phyloP scores from a whole-genome alignment of 2,888 invertebrate genomes.

The Drosophila flavopinicola region DNA sequence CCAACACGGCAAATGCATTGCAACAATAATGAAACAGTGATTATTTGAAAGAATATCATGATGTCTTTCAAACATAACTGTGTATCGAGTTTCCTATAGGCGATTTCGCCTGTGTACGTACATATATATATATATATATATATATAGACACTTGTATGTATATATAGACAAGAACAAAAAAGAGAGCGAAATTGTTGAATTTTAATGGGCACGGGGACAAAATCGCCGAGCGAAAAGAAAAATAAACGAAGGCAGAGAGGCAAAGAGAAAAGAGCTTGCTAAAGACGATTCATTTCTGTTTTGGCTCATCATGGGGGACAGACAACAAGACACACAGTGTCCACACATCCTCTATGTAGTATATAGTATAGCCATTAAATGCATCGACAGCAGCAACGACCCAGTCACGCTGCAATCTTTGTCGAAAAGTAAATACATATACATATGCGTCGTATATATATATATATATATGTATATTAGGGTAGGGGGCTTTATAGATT shows the following conservation, averaged over 20 bases:
- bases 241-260: neutral
- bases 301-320: slow-evolving; percentile 3
- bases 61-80: no score
- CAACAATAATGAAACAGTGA: no score
- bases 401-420: slow-evolving; percentile 11
- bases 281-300: slow-evolving; percentile 18
- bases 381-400: slow-evolving; percentile 13
- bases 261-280: slow-evolving; percentile 33
- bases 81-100: no score
- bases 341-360: neutral
- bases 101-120: no score
- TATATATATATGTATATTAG: no score
- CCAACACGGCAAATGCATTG: no score
- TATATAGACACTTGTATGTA: neutral
- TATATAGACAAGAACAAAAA: slow-evolving; percentile 6
- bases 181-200: slow-evolving; percentile 32
- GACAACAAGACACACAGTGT: neutral
- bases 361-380: slow-evolving; percentile 6
- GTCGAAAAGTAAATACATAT: slow-evolving; percentile 3
- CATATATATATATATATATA: neutral
- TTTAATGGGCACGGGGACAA: slow-evolving; percentile 64
- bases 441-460: no score
- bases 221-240: slow-evolving; percentile 23
- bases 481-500: slow-evolving; percentile 65
- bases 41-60: no score